Percentiles rank a stretch among this genome's conserved stretches.
Evolutionary conservation across 2,888 invertebrate species (phyloP).

Genomic region (Leptinotarsa rubiginosa): DNA sequence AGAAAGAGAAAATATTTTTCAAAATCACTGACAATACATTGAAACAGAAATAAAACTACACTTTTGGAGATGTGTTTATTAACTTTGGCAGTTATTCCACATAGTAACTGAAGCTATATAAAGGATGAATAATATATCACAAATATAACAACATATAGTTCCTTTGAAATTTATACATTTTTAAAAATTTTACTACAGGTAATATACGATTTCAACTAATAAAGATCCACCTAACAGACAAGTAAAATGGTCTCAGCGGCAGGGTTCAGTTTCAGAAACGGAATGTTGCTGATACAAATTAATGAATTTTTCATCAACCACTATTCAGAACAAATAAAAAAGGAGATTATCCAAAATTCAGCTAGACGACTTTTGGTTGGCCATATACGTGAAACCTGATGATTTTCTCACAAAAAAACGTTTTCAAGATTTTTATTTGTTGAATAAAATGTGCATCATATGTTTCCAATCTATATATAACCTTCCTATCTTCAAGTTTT

Average conservation of each 20-base stretch:
- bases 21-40: no score
- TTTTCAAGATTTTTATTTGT: no score
- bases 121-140: conserved; percentile 28
- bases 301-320: not conserved
- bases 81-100: conserved; percentile 35
- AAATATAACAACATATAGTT: conserved; percentile 31
- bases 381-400: no score
- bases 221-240: not conserved
- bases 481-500: no score
- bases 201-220: conserved; percentile 5
- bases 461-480: no score
- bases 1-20: no score
- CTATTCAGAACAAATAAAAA: not conserved
- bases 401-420: no score
- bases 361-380: no score
- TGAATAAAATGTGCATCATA: no score
- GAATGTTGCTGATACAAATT: not conserved
- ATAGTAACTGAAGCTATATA: conserved; percentile 26
- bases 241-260: not conserved
- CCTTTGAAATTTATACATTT: conserved; percentile 6
- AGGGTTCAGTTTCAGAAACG: not conserved
- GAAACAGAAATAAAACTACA: not conserved
- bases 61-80: conserved; percentile 26
- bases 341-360: no score
- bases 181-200: not conserved